Evolutionary conservation across 2,888 invertebrate genomes (phyloP).

Genomic region (Actias luna): DNA sequence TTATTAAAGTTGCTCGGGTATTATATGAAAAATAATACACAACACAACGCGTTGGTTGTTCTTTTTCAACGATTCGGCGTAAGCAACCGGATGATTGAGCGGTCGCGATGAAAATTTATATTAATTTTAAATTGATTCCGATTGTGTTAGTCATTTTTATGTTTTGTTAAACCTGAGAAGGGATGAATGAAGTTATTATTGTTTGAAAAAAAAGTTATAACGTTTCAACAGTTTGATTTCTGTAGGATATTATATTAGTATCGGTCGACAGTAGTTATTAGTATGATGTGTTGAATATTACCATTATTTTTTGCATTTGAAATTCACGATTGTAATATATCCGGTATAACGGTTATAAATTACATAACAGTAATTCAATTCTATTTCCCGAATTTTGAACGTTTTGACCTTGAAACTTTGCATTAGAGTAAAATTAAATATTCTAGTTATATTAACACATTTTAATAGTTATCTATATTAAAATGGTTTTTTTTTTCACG

Average conservation of each 20-base stretch:
- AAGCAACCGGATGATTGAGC: constrained; percentile 46
- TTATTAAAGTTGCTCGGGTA: constrained; percentile 50
- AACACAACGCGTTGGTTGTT: constrained; percentile 41
- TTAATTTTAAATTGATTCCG: constrained; percentile 51
- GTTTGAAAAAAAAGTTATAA: constrained; percentile 18
- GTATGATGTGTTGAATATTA: background rate
- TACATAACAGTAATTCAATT: no score
- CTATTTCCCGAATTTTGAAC: no score
- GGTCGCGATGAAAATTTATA: constrained; percentile 42
- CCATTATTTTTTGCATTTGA: no score
- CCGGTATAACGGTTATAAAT: no score
- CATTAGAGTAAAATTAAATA: no score
- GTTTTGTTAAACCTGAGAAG: constrained; percentile 33
- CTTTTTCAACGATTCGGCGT: constrained; percentile 44
- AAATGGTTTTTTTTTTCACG: no score
- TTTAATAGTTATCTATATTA: no score
- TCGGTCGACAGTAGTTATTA: background rate
- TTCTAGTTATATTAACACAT: no score
- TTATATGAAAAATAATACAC: constrained; percentile 51
- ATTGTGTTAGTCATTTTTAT: constrained; percentile 41
- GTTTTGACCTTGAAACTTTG: no score
- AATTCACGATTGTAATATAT: no score
- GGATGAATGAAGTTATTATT: constrained; percentile 49
- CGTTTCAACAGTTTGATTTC: background rate
- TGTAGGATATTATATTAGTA: background rate